Evolutionary conservation across 2,888 invertebrate species (phyloP).

Genomic region (Drosophila kuntzei): DNA sequence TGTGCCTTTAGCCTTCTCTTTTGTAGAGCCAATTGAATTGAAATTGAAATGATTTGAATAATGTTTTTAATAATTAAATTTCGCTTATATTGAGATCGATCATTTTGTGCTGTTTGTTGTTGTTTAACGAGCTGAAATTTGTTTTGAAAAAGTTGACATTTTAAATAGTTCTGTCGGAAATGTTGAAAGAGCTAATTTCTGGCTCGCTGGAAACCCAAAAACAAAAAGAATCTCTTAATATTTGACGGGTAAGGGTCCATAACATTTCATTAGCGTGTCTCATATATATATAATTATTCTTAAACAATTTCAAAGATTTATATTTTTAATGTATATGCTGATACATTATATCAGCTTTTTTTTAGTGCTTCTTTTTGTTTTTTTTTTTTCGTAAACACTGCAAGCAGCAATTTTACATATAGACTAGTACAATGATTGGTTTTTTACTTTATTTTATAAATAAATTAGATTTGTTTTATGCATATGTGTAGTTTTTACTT

Average conservation of each 20-base stretch:
- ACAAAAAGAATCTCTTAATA: background rate
- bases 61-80: constrained; percentile 25
- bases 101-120: constrained; percentile 8
- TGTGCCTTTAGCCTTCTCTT: constrained; percentile 70
- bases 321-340: constrained; percentile 29
- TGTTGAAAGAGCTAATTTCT: constrained; percentile 27
- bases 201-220: constrained; percentile 32
- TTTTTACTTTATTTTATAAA: constrained; percentile 73
- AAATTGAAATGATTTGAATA: constrained; percentile 31
- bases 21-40: constrained; percentile 55
- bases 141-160: constrained; percentile 10
- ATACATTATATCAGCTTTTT: constrained; percentile 29
- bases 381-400: constrained; percentile 41
- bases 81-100: constrained; percentile 50
- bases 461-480: constrained; percentile 74
- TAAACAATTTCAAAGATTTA: constrained; percentile 48
- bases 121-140: constrained; percentile 4
- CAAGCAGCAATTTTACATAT: constrained; percentile 50
- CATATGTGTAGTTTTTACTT: constrained; percentile 56
- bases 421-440: constrained; percentile 74
- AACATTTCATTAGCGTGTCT: constrained; percentile 40
- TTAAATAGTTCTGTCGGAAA: constrained; percentile 3
- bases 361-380: constrained; percentile 14
- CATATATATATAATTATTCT: constrained; percentile 17
- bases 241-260: constrained; percentile 25